Base-by-base conservation (phyloP, 2,888 invertebrate genomes). In the Idaea straminata region DNA sequence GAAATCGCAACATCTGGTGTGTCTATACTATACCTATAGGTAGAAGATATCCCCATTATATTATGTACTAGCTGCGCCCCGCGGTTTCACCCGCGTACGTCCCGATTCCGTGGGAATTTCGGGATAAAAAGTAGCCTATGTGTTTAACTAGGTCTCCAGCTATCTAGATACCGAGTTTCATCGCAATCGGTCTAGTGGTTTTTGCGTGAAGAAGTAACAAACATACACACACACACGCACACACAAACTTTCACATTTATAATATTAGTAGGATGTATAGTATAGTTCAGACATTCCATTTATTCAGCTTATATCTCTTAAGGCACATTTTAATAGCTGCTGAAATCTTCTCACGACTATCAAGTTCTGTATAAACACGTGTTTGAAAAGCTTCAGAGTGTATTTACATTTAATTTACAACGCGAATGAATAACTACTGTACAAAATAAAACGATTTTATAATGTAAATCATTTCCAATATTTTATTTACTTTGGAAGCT, bases 1-100 rank as follows among this genome's bases (percentile, higher is more conserved):
- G 85, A 88, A 88, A 86, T 89, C 85, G 87, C 84, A 86, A 86
- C 90, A 91, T 91, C 85, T 91, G 91, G 84, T 78, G 75, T 77
- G 75, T 76, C 71, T 73, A 75, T 76, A 76, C 73, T 25, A n/a
- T n/a, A n/a, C n/a, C n/a, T n/a, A n/a, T n/a, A n/a, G n/a, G n/a
- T n/a, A 47, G 47, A 13, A 47, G 47, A 10, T 47, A 47, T 13
- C 5, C 13, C 47, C 47, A 7, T 13, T 47, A 47, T 25, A 25
- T 25, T 25, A 25, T 25, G 25, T 25, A 25, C 25, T n/a, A n/a
- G n/a, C n/a, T n/a, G n/a, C n/a, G n/a, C n/a, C n/a, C n/a, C n/a
- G n/a, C n/a, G n/a, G n/a, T n/a, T n/a, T n/a, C n/a, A n/a, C n/a
- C n/a, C n/a, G n/a, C n/a, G n/a, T n/a, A n/a, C n/a, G n/a, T n/a